Base-by-base conservation (phyloP, 1,140 invertebrate genomes). In the Pararge aegeria region DNA sequence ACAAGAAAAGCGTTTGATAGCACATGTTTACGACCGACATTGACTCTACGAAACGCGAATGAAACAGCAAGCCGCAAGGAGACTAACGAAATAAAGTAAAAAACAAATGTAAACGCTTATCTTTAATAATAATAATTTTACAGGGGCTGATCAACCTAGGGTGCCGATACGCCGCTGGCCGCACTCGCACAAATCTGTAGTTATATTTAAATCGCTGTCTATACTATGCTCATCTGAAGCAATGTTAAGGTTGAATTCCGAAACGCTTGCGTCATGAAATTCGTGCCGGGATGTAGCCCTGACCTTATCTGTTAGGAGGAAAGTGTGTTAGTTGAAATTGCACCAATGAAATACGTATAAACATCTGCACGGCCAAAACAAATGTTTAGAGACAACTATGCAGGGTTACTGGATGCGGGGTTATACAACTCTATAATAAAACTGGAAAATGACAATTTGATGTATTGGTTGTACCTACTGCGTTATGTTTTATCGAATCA, bases 161-260 rank as follows among this genome's bases (percentile, higher is more conserved):
- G 53, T 19, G 42, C 20, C 53, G 42, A n/a, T n/a, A n/a, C 16
- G n/a, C 30, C 27, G 24, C 27, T 27, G 13, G 29, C 42, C 40
- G 16, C 49, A 46, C 52, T 55, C 59, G 63, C 69, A 78, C 73
- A 76, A 63, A 78, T 73, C 78, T 65, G 64, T 68, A 80, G 78
- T 75, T 83, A 84, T 79, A 80, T 83, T 81, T 83, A 82, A 76
- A 80, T 73, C 68, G 69, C 55, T 56, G 67, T 66, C 62, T 69
- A 63, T 63, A 69, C 63, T 68, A 68, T 71, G 70, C 68, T 77
- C 73, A 80, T 79, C 71, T 71, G 66, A 64, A 75, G 74, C 80
- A 83, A 85, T 81, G 80, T 80, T 85, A 85, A 81, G 80, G 78
- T 81, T 81, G 76, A 79, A 86, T 83, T 82, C 79, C 76, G 65